These are phyloP conservation scores for Caerostris extrusa DNA, from an alignment of 1,140 invertebrate species.

Conservation along the genomic window DNA sequence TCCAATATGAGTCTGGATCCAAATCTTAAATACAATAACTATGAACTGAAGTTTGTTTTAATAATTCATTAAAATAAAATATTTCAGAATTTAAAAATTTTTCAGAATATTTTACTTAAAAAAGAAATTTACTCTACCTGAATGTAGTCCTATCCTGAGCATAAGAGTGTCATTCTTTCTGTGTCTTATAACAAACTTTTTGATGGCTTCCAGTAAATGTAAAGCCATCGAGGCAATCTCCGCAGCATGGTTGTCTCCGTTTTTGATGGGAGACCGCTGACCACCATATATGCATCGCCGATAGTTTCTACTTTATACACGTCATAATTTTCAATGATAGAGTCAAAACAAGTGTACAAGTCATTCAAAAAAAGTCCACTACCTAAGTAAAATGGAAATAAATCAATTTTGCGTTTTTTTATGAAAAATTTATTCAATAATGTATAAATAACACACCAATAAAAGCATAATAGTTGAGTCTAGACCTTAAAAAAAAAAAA, in stretches of 20 bases:
- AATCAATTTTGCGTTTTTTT: background rate
- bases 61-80: too few species aligned
- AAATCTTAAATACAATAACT: too few species aligned
- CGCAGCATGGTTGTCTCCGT: constrained; percentile 94
- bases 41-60: too few species aligned
- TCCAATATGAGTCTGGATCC: too few species aligned
- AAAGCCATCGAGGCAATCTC: constrained; percentile 98
- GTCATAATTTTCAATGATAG: constrained; percentile 94
- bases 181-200: constrained; percentile 94
- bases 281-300: constrained; percentile 85
- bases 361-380: constrained; percentile 93
- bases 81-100: too few species aligned
- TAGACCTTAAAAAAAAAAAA: too few species aligned
- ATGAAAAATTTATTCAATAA: too few species aligned
- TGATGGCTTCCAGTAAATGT: constrained; percentile 93
- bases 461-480: too few species aligned
- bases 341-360: constrained; percentile 96
- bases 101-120: too few species aligned
- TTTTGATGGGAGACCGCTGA: constrained; percentile 93
- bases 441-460: too few species aligned
- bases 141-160: constrained; percentile 96
- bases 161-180: constrained; percentile 94
- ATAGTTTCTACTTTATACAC: constrained; percentile 91
- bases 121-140: constrained; percentile 85
- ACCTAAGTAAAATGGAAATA: constrained; percentile 84